phyloP scores from a whole-genome alignment of 1,140 invertebrate genomes.

The Psilanteris sp. region DNA sequence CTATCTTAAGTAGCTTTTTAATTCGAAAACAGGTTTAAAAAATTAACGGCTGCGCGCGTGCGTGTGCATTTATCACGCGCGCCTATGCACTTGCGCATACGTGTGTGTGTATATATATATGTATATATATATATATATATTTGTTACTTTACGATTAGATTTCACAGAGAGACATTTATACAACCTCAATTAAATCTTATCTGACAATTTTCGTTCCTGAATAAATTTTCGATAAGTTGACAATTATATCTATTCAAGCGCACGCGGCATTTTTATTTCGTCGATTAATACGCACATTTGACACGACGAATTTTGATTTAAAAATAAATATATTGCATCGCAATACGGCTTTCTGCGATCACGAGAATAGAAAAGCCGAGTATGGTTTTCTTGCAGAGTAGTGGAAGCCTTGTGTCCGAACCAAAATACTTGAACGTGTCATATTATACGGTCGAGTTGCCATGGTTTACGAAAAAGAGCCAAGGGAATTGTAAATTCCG shows the following conservation, averaged over 20 bases:
- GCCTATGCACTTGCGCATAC: not conserved
- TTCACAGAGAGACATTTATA: conserved; percentile 5
- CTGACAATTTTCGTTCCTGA: conserved; percentile 35
- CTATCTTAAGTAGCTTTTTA: conserved; percentile 17
- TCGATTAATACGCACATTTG: not conserved
- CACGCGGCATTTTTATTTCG: conserved; percentile 12
- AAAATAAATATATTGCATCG: conserved; percentile 9
- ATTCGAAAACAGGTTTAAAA: conserved; percentile 27
- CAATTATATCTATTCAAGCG: too few species aligned
- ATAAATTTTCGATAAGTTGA: conserved; percentile 31
- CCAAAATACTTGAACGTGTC: conserved; percentile 11
- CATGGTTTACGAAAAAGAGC: not conserved
- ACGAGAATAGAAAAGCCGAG: not conserved
- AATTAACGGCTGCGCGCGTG: too few species aligned
- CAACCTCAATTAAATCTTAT: conserved; percentile 35
- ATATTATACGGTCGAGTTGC: not conserved
- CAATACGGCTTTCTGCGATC: conserved; percentile 6
- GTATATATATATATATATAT: not conserved
- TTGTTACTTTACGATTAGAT: conserved; percentile 39
- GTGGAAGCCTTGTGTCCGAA: not conserved
- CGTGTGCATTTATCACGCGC: too few species aligned
- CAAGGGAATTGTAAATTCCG: conserved; percentile 5
- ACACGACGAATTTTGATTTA: conserved; percentile 4
- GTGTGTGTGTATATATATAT: not conserved
- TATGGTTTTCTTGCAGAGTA: not conserved